These are phyloP conservation scores for Tromatobia lineatoria DNA, from an alignment of 2,888 invertebrate species.

Conservation along the genomic window DNA sequence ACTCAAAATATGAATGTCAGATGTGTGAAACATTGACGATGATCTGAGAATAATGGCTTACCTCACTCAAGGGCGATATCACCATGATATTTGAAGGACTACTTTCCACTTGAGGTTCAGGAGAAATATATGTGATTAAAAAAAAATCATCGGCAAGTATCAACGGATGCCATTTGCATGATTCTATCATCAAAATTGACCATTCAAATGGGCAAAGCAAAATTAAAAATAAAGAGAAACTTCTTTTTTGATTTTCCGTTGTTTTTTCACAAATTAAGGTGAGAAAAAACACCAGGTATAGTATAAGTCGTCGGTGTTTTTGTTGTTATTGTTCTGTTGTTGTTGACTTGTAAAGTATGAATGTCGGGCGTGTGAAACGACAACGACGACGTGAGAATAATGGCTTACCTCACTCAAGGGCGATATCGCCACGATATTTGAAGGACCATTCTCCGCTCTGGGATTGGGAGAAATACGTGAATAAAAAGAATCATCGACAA, in stretches of 20 bases:
- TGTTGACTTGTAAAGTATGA: neutral
- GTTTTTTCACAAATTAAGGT: neutral
- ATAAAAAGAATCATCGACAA: slow-evolving; percentile 67
- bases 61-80: too few species aligned
- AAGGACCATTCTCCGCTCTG: slow-evolving; percentile 76
- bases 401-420: slow-evolving; percentile 76
- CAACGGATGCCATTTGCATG: too few species aligned
- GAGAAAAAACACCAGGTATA: neutral
- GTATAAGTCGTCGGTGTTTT: neutral
- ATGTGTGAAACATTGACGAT: too few species aligned
- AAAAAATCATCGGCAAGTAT: too few species aligned
- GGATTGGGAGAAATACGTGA: slow-evolving; percentile 61
- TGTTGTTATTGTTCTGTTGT: neutral
- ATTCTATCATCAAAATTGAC: neutral
- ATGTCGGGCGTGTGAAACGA: neutral
- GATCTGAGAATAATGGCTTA: too few species aligned
- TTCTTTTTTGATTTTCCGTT: neutral
- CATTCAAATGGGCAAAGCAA: neutral
- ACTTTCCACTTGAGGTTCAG: too few species aligned
- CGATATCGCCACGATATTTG: slow-evolving; percentile 75
- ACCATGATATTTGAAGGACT: too few species aligned
- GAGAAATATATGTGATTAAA: too few species aligned
- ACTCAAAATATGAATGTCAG: too few species aligned
- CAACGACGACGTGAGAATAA: slow-evolving; percentile 54
- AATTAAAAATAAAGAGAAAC: too few species aligned